Conservation (phyloP, 2,113 vertebrate genomes). For the Lathamus discolor region DNA sequence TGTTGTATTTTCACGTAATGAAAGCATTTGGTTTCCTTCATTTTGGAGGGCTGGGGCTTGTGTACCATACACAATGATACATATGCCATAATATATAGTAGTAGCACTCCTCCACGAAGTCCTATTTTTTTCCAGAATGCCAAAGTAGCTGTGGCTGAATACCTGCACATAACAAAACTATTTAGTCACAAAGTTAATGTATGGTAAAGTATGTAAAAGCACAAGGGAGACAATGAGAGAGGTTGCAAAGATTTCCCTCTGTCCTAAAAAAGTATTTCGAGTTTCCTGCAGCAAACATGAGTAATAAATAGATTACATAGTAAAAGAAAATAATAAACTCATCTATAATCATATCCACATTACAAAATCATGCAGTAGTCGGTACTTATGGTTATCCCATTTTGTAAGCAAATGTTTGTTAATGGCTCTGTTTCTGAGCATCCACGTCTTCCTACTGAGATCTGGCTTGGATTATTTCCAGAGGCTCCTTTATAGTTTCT, state of each 20-base stretch:
- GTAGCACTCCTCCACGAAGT: neutral
- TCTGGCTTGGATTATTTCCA: slow-evolving; percentile 33
- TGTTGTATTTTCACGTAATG: neutral
- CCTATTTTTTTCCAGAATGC: neutral
- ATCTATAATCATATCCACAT: neutral
- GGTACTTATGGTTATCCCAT: neutral
- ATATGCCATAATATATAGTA: neutral
- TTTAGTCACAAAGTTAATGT: neutral
- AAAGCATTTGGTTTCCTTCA: neutral
- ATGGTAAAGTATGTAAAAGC: neutral
- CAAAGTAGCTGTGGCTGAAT: neutral
- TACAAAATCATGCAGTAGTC: neutral
- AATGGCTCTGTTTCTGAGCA: neutral
- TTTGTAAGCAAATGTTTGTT: slow-evolving; percentile 18
- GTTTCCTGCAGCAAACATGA: neutral
- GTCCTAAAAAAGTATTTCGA: neutral
- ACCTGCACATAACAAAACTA: neutral
- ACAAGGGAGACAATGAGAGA: neutral
- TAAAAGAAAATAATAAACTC: neutral
- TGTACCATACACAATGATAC: neutral
- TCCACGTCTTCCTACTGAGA: neutral
- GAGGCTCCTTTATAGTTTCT: slow-evolving; percentile 6
- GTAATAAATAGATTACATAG: neutral
- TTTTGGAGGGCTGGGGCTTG: neutral
- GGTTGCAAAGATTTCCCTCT: neutral